phyloP scores from a whole-genome alignment of 2,888 invertebrate genomes.

The Sphaerophoria taeniata region DNA sequence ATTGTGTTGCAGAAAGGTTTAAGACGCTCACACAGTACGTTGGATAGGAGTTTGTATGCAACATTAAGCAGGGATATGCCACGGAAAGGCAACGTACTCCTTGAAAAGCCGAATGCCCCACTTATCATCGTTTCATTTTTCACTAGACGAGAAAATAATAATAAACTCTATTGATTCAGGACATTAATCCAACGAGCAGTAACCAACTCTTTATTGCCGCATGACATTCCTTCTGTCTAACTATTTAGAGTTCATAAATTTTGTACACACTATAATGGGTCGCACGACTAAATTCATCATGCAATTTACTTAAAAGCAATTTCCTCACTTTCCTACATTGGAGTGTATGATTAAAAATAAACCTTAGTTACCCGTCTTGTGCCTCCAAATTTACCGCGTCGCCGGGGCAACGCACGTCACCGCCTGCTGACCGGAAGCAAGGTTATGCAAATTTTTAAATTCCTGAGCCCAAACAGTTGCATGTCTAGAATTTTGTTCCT shows the following conservation, averaged over 20 bases:
- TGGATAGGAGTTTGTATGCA: no score
- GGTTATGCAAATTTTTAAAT: slow-evolving; percentile 38
- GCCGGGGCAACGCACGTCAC: no score
- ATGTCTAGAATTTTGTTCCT: slow-evolving; percentile 15
- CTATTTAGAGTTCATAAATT: neutral
- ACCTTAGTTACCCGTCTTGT: no score
- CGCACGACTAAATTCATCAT: slow-evolving; percentile 29
- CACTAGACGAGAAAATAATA: neutral
- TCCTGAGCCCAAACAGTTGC: slow-evolving; percentile 9
- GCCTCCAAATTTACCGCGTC: no score
- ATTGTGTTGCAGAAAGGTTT: no score
- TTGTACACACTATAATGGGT: slow-evolving; percentile 1
- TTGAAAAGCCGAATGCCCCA: no score
- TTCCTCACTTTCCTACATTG: neutral
- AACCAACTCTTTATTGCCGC: slow-evolving; percentile 1
- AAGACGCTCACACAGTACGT: no score
- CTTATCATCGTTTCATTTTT: no score
- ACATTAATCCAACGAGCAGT: slow-evolving; percentile 14
- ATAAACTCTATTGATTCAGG: slow-evolving; percentile 8
- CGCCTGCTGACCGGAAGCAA: neutral
- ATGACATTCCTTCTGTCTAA: neutral
- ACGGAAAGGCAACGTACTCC: no score
- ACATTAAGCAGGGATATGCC: no score
- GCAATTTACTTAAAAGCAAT: slow-evolving; percentile 42
- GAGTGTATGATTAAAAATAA: neutral